These are phyloP conservation scores for Zenarchopterus dispar DNA, from an alignment of 2,797 vertebrate species.

Conservation along the genomic window DNA sequence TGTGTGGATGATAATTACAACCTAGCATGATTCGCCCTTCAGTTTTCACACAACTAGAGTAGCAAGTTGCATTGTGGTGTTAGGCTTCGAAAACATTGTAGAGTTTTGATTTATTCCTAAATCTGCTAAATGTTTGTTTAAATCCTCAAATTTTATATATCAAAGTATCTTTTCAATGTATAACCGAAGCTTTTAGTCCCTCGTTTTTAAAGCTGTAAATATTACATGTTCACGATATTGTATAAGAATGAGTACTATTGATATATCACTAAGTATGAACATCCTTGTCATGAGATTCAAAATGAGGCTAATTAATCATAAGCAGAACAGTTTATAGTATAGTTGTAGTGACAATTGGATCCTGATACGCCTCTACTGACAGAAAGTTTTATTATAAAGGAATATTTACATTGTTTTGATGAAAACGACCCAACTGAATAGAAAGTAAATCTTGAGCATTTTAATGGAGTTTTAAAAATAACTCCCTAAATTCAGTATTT, in stretches of 20 bases:
- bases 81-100: conserved; percentile 84
- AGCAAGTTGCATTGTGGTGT: conserved; percentile 88
- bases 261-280: conserved; percentile 86
- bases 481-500: conserved; percentile 78
- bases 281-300: conserved; percentile 75
- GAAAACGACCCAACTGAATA: conserved; percentile 51
- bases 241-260: conserved; percentile 81
- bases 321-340: conserved; percentile 67
- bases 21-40: conserved; percentile 86
- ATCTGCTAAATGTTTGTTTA: conserved; percentile 88
- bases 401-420: conserved; percentile 54
- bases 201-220: conserved; percentile 96
- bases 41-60: conserved; percentile 88
- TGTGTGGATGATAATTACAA: conserved; percentile 83
- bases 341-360: conserved; percentile 65
- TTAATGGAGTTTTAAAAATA: conserved; percentile 58
- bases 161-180: conserved; percentile 87
- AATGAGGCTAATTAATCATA: conserved; percentile 69
- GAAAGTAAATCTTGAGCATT: conserved; percentile 51
- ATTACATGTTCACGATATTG: conserved; percentile 88
- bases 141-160: conserved; percentile 84
- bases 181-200: conserved; percentile 85
- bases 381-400: conserved; percentile 43
- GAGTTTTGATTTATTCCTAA: conserved; percentile 87
- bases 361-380: conserved; percentile 43